Percentiles rank a stretch among this genome's conserved stretches.
Conservation (phyloP, 2,797 vertebrate genomes). For the Sebastes ruberrimus region DNA sequence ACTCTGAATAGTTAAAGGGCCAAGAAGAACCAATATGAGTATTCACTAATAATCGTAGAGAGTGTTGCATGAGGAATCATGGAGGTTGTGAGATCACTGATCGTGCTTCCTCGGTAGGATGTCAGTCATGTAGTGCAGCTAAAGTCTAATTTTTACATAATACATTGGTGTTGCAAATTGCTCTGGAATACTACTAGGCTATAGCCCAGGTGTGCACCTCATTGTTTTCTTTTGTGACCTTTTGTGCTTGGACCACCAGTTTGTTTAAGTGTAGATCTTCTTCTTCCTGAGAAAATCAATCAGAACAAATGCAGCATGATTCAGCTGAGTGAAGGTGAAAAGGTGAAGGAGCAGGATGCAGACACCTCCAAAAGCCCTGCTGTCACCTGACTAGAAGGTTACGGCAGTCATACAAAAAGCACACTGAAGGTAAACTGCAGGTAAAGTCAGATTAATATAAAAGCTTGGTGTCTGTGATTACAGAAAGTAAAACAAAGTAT, state of each 20-base stretch:
- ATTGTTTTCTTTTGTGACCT: not conserved
- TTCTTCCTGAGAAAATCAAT: not conserved
- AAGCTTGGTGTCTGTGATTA: not conserved
- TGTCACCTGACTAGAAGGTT: not conserved
- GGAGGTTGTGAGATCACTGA: not conserved
- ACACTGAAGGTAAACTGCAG: not conserved
- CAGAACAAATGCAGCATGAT: not conserved
- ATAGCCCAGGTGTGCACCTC: not conserved
- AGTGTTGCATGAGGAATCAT: not conserved
- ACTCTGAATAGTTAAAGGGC: not conserved
- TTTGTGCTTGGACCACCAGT: not conserved
- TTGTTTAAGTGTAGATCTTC: not conserved
- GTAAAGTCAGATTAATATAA: not conserved
- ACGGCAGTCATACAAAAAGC: not conserved
- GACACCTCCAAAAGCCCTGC: not conserved
- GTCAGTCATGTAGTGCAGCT: not conserved
- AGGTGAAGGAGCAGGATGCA: conserved; percentile 9
- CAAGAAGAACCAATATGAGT: not conserved
- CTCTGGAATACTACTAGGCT: not conserved
- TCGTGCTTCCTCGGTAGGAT: not conserved
- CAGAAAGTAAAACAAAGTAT: not conserved
- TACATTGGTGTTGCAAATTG: not conserved
- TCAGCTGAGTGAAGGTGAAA: not conserved
- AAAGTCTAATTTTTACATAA: not conserved
- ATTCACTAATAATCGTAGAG: not conserved